phyloP scores from a whole-genome alignment of 2,797 vertebrate species.

The Lepus townsendii region DNA sequence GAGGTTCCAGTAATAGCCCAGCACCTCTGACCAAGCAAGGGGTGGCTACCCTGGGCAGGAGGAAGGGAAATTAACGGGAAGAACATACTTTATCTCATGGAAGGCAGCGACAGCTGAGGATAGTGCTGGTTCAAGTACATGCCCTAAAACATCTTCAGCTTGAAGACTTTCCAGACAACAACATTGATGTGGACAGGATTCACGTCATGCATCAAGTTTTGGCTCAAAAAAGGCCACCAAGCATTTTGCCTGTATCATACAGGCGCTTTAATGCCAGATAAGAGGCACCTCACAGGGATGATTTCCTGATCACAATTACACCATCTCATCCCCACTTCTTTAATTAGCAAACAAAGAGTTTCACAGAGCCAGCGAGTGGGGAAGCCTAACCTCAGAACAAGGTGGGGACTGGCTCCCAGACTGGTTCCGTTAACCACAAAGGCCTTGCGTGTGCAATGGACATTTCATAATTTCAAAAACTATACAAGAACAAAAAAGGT shows the following conservation, averaged over 20 bases:
- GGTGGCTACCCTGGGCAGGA: not conserved
- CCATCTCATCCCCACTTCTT: not conserved
- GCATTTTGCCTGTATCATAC: not conserved
- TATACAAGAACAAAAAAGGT: not conserved
- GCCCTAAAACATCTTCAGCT: not conserved
- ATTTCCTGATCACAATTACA: conserved; percentile 5
- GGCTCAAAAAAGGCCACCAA: not conserved
- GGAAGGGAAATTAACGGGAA: not conserved
- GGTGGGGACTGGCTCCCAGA: not conserved
- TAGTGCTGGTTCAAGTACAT: not conserved
- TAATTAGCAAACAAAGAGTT: conserved; percentile 20
- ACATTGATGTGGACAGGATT: not conserved
- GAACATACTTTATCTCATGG: not conserved
- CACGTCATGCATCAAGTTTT: not conserved
- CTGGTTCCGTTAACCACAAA: not conserved
- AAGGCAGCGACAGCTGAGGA: not conserved
- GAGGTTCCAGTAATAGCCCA: not conserved
- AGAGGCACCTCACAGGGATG: not conserved
- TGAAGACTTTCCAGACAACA: not conserved
- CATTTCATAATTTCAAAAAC: not conserved
- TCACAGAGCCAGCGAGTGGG: not conserved
- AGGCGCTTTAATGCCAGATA: not conserved
- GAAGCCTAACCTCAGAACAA: not conserved
- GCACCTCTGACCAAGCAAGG: not conserved
- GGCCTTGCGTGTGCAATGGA: not conserved